Base-by-base conservation (phyloP, 2,888 invertebrate genomes). In the Amiota communis region DNA sequence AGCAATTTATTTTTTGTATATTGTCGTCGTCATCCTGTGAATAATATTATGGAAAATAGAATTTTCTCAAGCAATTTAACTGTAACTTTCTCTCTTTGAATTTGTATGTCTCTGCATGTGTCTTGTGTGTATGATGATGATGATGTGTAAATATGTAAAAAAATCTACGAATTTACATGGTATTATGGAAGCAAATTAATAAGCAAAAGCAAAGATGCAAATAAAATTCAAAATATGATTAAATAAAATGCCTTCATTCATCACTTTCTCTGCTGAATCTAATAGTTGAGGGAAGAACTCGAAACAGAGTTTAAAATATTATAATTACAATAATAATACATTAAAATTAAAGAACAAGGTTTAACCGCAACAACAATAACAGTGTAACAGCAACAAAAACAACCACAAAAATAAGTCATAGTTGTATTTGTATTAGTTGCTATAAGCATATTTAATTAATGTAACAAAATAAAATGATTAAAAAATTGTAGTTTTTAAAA, bases 401-500 rank as follows among this genome's bases (percentile, higher is more conserved):
- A 63, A 63, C 63, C 13, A 46, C 36, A 63, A 63, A 13, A 46
- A 23, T 6, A 46, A 68, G 51, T 51, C 67, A 68, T 68, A 68
- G 51, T 70, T 70, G 57, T 57, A 56, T 23, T 47, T 53, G 48
- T 57, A 57, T 12, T 70, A 36, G 46, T 70, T 57, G 47, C 20
- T 56, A 6, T 36, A 48, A 63, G 56, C 20, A 15, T 49, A 46
- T 12, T 10, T n/a, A 49, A 68, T 51, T 53, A 69, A n/a, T 23
- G 6, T 56, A 36, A 11, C n/a, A 63, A 51, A 46, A 13, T 23
- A n/a, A 23, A 67, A 36, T 49, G 13, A n/a, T 3, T 56, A 23
- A 70, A 70, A 57, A 15, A 57, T 15, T 57, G 20, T 69, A 57
- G 72, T 75, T 75, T 75, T 68, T 74, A 74, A 71, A 61, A 74